A percentile compares a stretch with the other conserved stretches of the same genome.
Evolutionary conservation across 2,888 invertebrate genomes (phyloP).

Genomic region (Rapana venosa): DNA sequence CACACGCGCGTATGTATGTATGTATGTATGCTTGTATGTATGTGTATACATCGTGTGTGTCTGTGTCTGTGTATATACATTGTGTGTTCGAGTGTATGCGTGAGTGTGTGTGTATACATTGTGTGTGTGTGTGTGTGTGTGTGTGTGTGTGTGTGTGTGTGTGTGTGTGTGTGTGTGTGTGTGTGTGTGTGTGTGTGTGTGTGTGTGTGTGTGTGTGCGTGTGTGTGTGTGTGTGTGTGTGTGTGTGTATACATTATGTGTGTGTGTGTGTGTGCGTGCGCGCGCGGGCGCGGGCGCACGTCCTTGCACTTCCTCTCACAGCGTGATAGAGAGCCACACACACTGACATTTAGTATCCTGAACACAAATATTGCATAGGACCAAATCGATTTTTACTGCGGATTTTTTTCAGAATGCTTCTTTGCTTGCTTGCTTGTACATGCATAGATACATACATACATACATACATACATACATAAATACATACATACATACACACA

Average conservation of each 20-base stretch:
- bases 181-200: constrained; percentile 30
- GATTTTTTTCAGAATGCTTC: no score
- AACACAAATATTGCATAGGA: not conserved
- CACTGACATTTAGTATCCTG: not conserved
- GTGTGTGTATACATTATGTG: no score
- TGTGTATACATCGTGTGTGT: no score
- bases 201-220: constrained; percentile 28
- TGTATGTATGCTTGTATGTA: not conserved
- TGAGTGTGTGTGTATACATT: constrained; percentile 17
- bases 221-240: constrained; percentile 13
- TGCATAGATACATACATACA: not conserved
- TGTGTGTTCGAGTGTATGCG: not conserved
- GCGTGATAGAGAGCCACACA: no score
- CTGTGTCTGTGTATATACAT: no score
- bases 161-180: not conserved
- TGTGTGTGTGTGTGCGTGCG: no score
- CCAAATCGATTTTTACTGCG: no score
- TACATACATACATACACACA: not conserved
- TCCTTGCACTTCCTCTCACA: not conserved
- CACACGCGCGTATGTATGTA: not conserved
- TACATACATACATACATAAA: not conserved
- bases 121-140: constrained; percentile 21
- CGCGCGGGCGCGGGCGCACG: not conserved
- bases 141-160: not conserved
- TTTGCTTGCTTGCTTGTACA: no score